Evolutionary conservation across 2,113 vertebrate genomes (phyloP).

Genomic region (Centropristis striata): DNA sequence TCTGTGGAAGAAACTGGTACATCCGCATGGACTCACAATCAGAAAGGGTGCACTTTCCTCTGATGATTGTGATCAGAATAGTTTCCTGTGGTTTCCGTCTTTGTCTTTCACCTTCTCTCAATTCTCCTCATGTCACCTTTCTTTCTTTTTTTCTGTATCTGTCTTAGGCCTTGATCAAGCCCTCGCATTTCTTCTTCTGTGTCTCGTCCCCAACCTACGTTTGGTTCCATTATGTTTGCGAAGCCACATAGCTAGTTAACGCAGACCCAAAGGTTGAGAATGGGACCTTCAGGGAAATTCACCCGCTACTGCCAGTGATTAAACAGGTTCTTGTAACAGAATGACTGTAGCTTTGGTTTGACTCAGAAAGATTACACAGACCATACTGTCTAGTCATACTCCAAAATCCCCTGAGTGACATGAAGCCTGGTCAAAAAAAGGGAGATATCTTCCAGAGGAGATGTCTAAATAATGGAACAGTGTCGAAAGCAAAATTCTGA

Average conservation of each 20-base stretch:
- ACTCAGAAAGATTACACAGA: constrained; percentile 16
- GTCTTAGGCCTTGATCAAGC: too few species aligned
- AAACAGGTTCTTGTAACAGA: constrained; percentile 12
- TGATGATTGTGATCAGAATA: constrained; percentile 19
- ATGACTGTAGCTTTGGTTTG: neutral
- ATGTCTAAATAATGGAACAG: neutral
- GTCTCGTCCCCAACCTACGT: neutral
- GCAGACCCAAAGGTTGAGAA: neutral
- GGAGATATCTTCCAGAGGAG: neutral
- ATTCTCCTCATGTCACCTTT: constrained; percentile 1
- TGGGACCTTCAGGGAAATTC: neutral
- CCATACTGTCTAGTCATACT: neutral
- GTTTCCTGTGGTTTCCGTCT: neutral
- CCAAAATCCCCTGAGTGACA: neutral
- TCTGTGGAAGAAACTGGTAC: constrained; percentile 4
- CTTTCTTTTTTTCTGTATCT: neutral
- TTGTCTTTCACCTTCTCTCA: neutral
- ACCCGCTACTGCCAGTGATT: constrained; percentile 36
- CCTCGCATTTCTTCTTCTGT: neutral
- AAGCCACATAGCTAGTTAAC: constrained; percentile 10
- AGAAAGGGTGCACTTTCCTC: constrained; percentile 28
- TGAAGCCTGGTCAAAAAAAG: neutral
- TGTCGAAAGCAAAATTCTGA: neutral
- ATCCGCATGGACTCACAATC: constrained; percentile 25
- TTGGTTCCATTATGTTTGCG: constrained; percentile 32